Evolutionary conservation across 2,888 invertebrate genomes (phyloP).

Genomic region (Drosophila quinaria): DNA sequence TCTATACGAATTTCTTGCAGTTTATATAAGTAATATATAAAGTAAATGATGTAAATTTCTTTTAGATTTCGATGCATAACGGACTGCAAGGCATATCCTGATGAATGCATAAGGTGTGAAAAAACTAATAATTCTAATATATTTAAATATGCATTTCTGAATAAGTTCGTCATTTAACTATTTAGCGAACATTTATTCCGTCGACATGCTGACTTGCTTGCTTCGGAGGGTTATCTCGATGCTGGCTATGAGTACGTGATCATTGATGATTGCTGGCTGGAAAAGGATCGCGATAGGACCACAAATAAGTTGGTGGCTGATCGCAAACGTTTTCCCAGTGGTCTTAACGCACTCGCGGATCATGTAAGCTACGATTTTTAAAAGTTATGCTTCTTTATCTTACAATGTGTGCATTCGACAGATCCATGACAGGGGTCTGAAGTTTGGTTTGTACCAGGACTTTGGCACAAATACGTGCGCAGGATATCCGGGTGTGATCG

Average conservation of each 20-base stretch:
- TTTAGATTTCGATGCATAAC: conserved; percentile 87
- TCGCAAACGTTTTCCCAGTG: conserved; percentile 89
- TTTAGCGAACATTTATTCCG: conserved; percentile 88
- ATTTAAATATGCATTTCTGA: not conserved
- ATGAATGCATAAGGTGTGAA: conserved; percentile 88
- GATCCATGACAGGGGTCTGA: conserved; percentile 90
- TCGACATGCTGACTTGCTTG: conserved; percentile 88
- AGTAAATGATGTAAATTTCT: not conserved
- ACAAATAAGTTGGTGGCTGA: conserved; percentile 89
- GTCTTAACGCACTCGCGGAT: conserved; percentile 90
- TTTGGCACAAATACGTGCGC: conserved; percentile 92
- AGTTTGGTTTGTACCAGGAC: conserved; percentile 93
- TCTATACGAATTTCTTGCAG: not conserved
- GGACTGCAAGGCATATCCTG: conserved; percentile 88
- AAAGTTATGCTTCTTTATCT: not conserved
- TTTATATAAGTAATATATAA: not conserved
- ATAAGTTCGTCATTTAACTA: not conserved
- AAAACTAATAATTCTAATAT: not conserved
- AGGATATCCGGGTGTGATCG: conserved; percentile 91
- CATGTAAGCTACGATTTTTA: conserved; percentile 87
- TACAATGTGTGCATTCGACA: conserved; percentile 1
- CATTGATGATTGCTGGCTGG: conserved; percentile 93
- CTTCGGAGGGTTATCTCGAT: conserved; percentile 89
- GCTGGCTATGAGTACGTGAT: conserved; percentile 91
- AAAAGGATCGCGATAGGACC: conserved; percentile 87